A percentile compares a stretch with the other conserved stretches of the same genome.
Evolutionary conservation across 1,140 invertebrate genomes (phyloP).

Genomic region (Antheraea pernyi): DNA sequence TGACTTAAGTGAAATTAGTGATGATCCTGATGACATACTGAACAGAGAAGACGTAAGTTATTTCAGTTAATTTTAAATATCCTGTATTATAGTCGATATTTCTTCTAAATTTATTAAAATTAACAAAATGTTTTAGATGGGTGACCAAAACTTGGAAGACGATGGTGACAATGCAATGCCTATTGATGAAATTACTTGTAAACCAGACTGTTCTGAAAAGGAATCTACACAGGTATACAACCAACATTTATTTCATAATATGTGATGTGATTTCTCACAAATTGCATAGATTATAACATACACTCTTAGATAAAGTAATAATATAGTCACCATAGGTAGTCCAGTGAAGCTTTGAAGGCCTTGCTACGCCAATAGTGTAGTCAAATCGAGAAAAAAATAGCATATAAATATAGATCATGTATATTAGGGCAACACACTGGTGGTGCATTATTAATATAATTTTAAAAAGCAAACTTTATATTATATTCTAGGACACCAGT

Average conservation of each 20-base stretch:
- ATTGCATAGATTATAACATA: no score
- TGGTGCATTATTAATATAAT: no score
- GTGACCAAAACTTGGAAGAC: conserved; percentile 61
- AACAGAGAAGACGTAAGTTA: conserved; percentile 85
- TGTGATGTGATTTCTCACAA: no score
- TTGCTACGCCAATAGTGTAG: no score
- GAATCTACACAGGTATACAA: conserved; percentile 59
- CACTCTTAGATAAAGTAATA: no score
- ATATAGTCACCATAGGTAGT: no score
- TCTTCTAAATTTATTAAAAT: not conserved
- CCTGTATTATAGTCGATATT: not conserved
- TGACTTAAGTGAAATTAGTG: conserved; percentile 91
- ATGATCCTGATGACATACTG: conserved; percentile 91
- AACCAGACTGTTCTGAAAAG: conserved; percentile 58
- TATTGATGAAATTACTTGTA: conserved; percentile 43
- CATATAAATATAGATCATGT: no score
- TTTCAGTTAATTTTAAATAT: not conserved
- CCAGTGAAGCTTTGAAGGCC: no score
- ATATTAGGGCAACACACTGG: no score
- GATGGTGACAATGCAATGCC: conserved; percentile 54
- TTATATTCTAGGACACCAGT: conserved; percentile 51
- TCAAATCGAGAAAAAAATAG: no score
- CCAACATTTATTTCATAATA: not conserved
- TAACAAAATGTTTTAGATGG: conserved; percentile 46
- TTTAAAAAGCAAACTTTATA: no score